Conservation (phyloP, 2,113 vertebrate genomes). For the Stomatorhinus ivindoensis region DNA sequence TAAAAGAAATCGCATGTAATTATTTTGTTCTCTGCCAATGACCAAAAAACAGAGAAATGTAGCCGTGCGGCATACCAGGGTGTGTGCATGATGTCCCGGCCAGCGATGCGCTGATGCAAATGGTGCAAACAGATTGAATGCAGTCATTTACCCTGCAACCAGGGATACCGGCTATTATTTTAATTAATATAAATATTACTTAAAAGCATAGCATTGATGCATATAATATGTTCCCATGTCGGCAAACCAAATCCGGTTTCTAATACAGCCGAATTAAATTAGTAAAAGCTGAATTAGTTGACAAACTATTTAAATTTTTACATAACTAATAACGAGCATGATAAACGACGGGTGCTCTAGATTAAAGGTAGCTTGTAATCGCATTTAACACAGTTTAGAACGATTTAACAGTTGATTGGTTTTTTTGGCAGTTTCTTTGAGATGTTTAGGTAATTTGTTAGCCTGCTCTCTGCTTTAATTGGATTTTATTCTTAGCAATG, state of each 20-base stretch:
- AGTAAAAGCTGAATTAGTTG: background rate
- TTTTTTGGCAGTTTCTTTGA: background rate
- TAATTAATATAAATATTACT: background rate
- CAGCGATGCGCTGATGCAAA: background rate
- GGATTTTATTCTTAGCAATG: background rate
- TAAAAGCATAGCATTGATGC: background rate
- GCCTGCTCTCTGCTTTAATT: background rate
- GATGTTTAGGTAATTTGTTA: background rate
- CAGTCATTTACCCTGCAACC: background rate
- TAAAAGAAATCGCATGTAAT: background rate
- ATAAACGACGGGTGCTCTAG: background rate
- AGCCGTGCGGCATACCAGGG: background rate
- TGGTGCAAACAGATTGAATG: background rate
- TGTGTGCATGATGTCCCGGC: background rate
- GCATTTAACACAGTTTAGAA: background rate
- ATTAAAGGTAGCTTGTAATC: background rate
- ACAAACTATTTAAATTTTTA: background rate
- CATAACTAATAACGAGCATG: background rate
- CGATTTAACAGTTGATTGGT: background rate
- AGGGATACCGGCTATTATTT: background rate
- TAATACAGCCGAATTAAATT: background rate
- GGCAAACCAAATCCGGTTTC: background rate
- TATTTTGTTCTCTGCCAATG: background rate
- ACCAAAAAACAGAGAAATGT: background rate
- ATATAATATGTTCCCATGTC: background rate